phyloP scores from a whole-genome alignment of 1,140 invertebrate species.

The Lysiphlebus fabarum region DNA sequence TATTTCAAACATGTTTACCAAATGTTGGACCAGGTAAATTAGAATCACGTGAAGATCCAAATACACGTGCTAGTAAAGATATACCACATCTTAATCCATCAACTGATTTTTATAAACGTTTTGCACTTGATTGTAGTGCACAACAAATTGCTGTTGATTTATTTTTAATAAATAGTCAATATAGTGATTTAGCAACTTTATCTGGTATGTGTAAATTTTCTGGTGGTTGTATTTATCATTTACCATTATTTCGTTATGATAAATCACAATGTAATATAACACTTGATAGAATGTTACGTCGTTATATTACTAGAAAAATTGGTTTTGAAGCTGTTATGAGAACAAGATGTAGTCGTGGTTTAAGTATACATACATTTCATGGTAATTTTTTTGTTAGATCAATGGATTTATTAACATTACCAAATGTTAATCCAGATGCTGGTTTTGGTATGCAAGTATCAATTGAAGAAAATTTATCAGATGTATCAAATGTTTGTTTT shows the following conservation, averaged over 20 bases:
- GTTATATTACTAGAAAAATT: conserved; percentile 95
- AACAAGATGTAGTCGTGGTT: conserved; percentile 87
- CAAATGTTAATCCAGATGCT: conserved; percentile 97
- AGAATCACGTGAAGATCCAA: conserved; percentile 80
- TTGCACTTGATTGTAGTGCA: conserved; percentile 92
- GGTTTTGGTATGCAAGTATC: conserved; percentile 97
- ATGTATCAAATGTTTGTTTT: conserved; percentile 89
- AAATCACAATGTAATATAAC: conserved; percentile 69
- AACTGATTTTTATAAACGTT: conserved; percentile 97
- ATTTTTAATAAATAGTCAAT: conserved; percentile 90
- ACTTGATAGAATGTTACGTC: conserved; percentile 74
- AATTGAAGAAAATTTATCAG: conserved; percentile 87
- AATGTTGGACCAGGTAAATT: conserved; percentile 87
- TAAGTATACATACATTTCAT: conserved; percentile 97
- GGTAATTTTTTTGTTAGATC: conserved; percentile 99
- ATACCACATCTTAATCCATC: conserved; percentile 84
- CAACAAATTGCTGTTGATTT: conserved; percentile 96
- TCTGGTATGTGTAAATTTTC: conserved; percentile 93
- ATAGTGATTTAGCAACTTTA: conserved; percentile 90
- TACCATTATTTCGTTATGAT: conserved; percentile 81
- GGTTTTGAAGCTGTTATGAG: conserved; percentile 99
- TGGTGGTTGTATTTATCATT: conserved; percentile 90
- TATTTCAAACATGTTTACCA: conserved; percentile 89
- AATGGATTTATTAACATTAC: conserved; percentile 91
- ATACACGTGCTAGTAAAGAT: conserved; percentile 75